Evolutionary conservation across 2,797 vertebrate genomes (phyloP).

Genomic region (Oryzias dopingdopingensis): DNA sequence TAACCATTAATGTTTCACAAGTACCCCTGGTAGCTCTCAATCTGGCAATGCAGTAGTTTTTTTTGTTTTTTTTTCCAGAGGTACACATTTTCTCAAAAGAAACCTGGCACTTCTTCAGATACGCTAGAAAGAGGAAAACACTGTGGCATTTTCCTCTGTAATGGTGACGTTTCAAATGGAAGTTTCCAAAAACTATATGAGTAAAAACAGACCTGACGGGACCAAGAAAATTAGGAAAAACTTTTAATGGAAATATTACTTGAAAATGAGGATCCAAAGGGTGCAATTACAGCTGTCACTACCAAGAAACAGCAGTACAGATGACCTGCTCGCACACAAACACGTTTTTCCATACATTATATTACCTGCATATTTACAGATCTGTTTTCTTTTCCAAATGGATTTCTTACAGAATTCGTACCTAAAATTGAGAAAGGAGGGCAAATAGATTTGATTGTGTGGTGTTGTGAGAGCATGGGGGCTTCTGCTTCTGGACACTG

Average conservation of each 20-base stretch:
- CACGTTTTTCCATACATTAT: constrained; percentile 51
- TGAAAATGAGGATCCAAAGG: constrained; percentile 56
- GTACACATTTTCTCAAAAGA: constrained; percentile 40
- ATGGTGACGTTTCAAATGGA: constrained; percentile 25
- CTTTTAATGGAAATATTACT: constrained; percentile 55
- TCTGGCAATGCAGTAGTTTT: constrained; percentile 39
- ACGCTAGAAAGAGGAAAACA: constrained; percentile 30
- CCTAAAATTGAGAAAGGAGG: constrained; percentile 23
- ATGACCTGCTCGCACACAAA: constrained; percentile 65
- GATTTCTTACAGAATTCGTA: constrained; percentile 32
- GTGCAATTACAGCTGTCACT: constrained; percentile 60
- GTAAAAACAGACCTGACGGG: constrained; percentile 48
- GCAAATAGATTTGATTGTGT: constrained; percentile 44
- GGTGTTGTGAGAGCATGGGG: constrained; percentile 59
- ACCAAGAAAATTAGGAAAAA: constrained; percentile 33
- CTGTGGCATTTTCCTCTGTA: constrained; percentile 21
- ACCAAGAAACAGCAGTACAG: constrained; percentile 58
- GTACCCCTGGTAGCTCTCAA: constrained; percentile 40
- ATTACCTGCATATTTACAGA: constrained; percentile 38
- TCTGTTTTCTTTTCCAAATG: constrained; percentile 36
- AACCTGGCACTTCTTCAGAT: constrained; percentile 44
- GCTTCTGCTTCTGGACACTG: constrained; percentile 71
- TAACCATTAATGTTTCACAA: constrained; percentile 60
- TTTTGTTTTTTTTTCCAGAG: constrained; percentile 22
- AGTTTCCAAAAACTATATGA: constrained; percentile 32